Evolutionary conservation across 2,888 invertebrate genomes (phyloP).

Genomic region (Aphodius granarius): DNA sequence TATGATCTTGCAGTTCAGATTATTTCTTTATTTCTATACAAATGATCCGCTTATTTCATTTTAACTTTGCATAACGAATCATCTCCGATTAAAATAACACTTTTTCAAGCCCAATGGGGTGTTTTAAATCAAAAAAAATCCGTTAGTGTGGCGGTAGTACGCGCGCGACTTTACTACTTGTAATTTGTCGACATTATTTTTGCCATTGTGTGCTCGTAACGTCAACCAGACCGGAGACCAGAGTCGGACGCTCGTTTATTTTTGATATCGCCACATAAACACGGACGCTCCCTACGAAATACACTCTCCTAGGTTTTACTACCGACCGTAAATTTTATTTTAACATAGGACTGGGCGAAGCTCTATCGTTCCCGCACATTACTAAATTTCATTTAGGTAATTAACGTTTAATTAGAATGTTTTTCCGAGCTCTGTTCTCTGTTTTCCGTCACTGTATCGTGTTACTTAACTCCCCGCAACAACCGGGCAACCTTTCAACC

Average conservation of each 20-base stretch:
- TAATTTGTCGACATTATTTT: conserved; percentile 15
- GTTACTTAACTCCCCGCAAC: background rate
- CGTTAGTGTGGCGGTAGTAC: conserved; percentile 1
- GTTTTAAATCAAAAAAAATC: too few species aligned
- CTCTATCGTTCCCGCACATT: background rate
- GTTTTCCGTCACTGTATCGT: background rate
- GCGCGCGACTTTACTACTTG: conserved; percentile 10
- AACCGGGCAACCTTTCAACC: background rate
- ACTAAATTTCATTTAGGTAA: background rate
- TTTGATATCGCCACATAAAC: background rate
- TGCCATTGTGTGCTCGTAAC: conserved; percentile 4
- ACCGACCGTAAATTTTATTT: background rate
- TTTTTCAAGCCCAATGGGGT: too few species aligned
- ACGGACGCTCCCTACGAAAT: background rate
- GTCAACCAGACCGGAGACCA: background rate
- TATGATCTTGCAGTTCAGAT: too few species aligned
- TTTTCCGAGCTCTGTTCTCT: too few species aligned
- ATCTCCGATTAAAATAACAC: too few species aligned
- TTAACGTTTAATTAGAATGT: background rate
- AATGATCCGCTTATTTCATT: too few species aligned
- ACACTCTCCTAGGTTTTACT: background rate
- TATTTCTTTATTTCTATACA: too few species aligned
- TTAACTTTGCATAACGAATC: too few species aligned
- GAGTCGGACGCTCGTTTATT: background rate
- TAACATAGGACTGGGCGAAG: background rate